Base-by-base conservation (phyloP, 1,140 invertebrate species). In the Tetramorium parvispinum region DNA sequence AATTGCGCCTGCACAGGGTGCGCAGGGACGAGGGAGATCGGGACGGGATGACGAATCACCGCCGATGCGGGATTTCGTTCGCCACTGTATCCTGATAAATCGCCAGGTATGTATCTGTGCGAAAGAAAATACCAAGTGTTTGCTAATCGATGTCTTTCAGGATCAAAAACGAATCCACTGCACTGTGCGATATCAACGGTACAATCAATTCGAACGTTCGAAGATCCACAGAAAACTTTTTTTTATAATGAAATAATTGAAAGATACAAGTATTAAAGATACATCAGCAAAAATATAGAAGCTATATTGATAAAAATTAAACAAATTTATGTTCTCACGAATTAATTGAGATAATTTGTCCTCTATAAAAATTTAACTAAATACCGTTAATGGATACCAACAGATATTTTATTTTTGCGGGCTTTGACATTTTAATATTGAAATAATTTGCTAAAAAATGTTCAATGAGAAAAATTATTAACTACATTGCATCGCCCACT, bases 41-140 rank as follows among this genome's bases (percentile, higher is more conserved):
- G 21, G 63, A 79, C 76, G 37, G 79, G 83, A 89, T 87, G 81
- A 88, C 73, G 73, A 70, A 75, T 68, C 51, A 68, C 73, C 82
- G 81, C 55, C 85, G 32, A 49, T 70, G 83, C 24, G 76, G 79
- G 68, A 65, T 75, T 59, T n/a, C 46, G 78, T 83, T 89, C 40
- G 18, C 51, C 24, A 66, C 57, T 49, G 73, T 73, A 57, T 87
- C 77, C 70, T 89, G 77, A 89, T 89, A 87, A 59, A 21, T 77
- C 57, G 53, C 21, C 49, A 89, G 87, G 88, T 89, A 37, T 18
- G 77, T 83, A 46, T 53, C 10, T 37, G 66, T 21, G 7, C 43
- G 3, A 78, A n/a, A 43, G 18, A 78, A 78, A 65, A n/a, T 63
- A 73, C 6, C 10, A 21, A 63, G 0, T 51, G 7, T 49, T 49